These are phyloP conservation scores for Baryphthengus martii DNA, from an alignment of 2,113 vertebrate species.

Conservation along the genomic window DNA sequence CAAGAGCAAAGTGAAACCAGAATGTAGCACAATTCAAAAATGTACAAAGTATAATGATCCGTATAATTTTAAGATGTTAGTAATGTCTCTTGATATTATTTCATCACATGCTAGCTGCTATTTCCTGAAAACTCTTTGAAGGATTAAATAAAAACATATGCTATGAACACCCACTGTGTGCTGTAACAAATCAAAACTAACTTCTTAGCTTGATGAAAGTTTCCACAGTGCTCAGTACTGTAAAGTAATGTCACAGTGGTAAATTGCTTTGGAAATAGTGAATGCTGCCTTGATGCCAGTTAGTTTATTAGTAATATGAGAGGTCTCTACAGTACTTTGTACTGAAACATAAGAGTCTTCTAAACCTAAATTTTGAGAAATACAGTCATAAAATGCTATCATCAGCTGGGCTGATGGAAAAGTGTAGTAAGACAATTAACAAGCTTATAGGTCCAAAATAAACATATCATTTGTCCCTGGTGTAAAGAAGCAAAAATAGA, in stretches of 20 bases:
- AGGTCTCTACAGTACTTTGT: slow-evolving; percentile 33
- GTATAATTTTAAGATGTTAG: slow-evolving; percentile 26
- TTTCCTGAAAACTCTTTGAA: slow-evolving; percentile 52
- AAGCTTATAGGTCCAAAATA: slow-evolving; percentile 36
- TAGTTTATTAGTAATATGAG: slow-evolving; percentile 49
- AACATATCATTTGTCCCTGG: slow-evolving; percentile 15
- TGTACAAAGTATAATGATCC: not conserved
- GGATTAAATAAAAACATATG: slow-evolving; percentile 59
- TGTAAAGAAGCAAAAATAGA: slow-evolving; percentile 38
- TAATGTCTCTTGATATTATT: slow-evolving; percentile 45
- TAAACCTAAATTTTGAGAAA: slow-evolving; percentile 25
- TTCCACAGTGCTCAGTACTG: slow-evolving; percentile 27
- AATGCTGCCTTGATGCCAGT: not conserved
- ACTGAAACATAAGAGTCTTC: not conserved
- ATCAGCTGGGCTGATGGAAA: slow-evolving; percentile 44
- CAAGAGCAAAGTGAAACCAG: slow-evolving; percentile 36
- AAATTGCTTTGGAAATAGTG: slow-evolving; percentile 43
- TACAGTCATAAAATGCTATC: slow-evolving; percentile 11
- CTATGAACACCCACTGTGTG: slow-evolving; percentile 32
- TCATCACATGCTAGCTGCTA: slow-evolving; percentile 52
- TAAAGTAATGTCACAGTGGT: slow-evolving; percentile 20
- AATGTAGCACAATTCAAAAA: slow-evolving; percentile 18
- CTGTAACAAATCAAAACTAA: slow-evolving; percentile 50
- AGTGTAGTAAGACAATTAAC: slow-evolving; percentile 31
- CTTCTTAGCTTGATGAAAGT: slow-evolving; percentile 43